phyloP scores from a whole-genome alignment of 2,113 vertebrate species.

The Stegostoma tigrinum region DNA sequence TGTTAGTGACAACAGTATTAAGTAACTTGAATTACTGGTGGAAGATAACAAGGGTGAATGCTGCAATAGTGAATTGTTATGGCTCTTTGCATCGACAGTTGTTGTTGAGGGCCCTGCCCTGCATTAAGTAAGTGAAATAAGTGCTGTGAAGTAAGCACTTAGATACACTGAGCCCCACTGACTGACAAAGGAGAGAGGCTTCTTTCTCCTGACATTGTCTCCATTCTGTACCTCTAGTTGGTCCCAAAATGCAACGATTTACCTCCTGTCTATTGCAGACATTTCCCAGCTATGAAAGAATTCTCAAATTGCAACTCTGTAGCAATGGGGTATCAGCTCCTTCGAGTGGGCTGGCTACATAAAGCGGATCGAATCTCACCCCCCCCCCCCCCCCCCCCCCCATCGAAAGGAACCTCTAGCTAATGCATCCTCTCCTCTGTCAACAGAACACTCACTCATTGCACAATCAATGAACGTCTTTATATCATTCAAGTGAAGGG shows the following conservation, averaged over 20 bases:
- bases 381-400: background rate
- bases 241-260: background rate
- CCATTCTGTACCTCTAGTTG: background rate
- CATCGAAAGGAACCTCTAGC: background rate
- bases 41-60: background rate
- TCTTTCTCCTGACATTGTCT: background rate
- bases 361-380: background rate
- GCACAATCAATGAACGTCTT: background rate
- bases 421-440: background rate
- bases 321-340: background rate
- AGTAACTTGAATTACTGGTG: too few relatives aligned
- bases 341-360: background rate
- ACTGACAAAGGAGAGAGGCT: background rate
- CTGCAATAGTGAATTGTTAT: background rate
- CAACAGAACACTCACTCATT: background rate
- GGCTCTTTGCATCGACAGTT: background rate
- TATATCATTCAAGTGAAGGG: background rate
- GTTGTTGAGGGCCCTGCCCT: background rate
- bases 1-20: background rate
- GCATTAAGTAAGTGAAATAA: background rate
- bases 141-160: background rate
- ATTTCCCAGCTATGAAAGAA: background rate
- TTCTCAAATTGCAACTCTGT: background rate
- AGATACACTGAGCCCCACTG: background rate
- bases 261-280: background rate